Conservation (phyloP, 2,113 vertebrate species). For the Epinephelus moara region DNA sequence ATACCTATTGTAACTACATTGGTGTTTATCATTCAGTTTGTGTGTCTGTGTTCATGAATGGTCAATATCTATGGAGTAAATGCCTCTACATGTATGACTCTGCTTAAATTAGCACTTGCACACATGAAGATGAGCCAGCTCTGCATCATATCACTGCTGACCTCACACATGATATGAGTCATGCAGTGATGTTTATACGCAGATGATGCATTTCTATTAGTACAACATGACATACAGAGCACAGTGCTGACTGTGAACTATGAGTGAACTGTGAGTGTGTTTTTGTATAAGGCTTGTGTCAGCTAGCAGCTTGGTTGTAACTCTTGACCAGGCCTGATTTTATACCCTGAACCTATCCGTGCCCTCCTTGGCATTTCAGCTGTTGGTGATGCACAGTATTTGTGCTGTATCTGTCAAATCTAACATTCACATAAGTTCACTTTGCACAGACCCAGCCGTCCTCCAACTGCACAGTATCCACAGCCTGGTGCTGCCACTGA, state of each 20-base stretch:
- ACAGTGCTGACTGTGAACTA: conserved; percentile 9
- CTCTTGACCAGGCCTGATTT: neutral
- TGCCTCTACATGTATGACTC: neutral
- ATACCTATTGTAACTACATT: neutral
- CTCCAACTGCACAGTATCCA: neutral
- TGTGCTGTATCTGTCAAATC: conserved; percentile 13
- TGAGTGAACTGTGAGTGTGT: conserved; percentile 17
- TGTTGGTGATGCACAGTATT: neutral
- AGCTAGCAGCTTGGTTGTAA: conserved; percentile 2
- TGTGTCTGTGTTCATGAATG: neutral
- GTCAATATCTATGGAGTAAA: neutral
- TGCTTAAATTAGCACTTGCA: conserved; percentile 3
- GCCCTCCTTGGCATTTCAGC: neutral
- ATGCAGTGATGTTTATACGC: neutral
- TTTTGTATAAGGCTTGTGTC: conserved; percentile 2
- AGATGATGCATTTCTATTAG: neutral
- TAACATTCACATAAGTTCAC: conserved; percentile 10
- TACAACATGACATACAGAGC: neutral
- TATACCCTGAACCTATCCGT: neutral
- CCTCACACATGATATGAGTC: conserved; percentile 15
- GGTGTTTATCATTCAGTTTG: neutral
- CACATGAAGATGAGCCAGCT: neutral
- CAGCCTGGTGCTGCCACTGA: neutral
- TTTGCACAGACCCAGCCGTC: neutral
- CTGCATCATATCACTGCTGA: conserved; percentile 6